Evolutionary conservation across 2,797 vertebrate genomes (phyloP).

Genomic region (Melopsittacus undulatus): DNA sequence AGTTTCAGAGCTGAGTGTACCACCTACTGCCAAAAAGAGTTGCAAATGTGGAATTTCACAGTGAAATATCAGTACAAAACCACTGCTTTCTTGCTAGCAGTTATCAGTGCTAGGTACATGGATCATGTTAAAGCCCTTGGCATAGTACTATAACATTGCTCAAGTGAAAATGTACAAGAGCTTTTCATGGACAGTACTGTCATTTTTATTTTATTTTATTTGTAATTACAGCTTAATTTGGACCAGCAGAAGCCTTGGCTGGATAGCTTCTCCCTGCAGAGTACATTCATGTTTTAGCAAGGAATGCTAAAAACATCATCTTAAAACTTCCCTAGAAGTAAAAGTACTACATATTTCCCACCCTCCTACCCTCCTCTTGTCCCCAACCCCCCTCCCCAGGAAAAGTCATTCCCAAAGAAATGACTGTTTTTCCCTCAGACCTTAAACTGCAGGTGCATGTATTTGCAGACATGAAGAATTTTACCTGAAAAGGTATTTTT

Average conservation of each 20-base stretch:
- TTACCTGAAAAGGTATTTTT: neutral
- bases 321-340: neutral
- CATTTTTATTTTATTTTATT: neutral
- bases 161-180: neutral
- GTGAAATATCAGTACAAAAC: neutral
- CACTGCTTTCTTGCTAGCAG: neutral
- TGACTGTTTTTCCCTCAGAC: neutral
- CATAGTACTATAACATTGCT: neutral
- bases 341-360: neutral
- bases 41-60: slow-evolving; percentile 6
- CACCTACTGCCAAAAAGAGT: neutral
- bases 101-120: neutral
- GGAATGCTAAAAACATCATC: neutral
- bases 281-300: neutral
- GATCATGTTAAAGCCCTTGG: neutral
- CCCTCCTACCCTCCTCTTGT: neutral
- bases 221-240: slow-evolving; percentile 27
- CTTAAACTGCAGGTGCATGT: neutral
- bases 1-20: neutral
- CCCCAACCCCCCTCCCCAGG: neutral
- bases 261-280: neutral
- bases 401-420: neutral
- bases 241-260: neutral
- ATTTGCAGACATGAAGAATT: neutral
- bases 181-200: neutral